A percentile compares a stretch with the other conserved stretches of the same genome.
phyloP scores from a whole-genome alignment of 2,797 vertebrate species.

The Buceros bicornis region DNA sequence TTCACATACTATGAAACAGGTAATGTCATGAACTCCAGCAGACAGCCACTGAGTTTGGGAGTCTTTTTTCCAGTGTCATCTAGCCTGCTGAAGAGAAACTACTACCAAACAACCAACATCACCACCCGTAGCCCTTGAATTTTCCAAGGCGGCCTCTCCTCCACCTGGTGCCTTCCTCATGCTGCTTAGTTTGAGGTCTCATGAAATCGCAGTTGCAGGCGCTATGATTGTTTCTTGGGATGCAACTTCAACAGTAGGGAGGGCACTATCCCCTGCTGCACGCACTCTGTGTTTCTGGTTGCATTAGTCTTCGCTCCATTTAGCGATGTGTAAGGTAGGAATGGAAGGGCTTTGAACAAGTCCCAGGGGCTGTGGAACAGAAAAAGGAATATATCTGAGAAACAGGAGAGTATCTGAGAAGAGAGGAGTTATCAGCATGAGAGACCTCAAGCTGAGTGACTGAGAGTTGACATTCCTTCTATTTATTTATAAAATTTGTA shows the following conservation, averaged over 20 bases:
- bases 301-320: slow-evolving; percentile 9
- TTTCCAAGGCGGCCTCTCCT: neutral
- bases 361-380: slow-evolving; percentile 45
- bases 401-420: slow-evolving; percentile 53
- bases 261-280: neutral
- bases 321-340: slow-evolving; percentile 33
- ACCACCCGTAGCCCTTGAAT: neutral
- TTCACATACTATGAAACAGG: neutral
- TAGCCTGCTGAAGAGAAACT: neutral
- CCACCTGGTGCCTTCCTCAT: neutral
- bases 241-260: neutral
- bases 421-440: slow-evolving; percentile 67
- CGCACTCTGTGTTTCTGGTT: slow-evolving; percentile 6
- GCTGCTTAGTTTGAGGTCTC: slow-evolving; percentile 12
- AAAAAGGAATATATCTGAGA: slow-evolving; percentile 50
- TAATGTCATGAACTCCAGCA: neutral
- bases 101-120: neutral
- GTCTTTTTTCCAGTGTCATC: neutral
- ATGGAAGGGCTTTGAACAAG: slow-evolving; percentile 43
- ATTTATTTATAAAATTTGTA: slow-evolving; percentile 85
- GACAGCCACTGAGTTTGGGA: neutral
- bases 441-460: slow-evolving; percentile 80
- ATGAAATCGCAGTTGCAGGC: neutral
- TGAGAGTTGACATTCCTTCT: slow-evolving; percentile 80
- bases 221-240: neutral